A percentile compares a stretch with the other conserved stretches of the same genome.
Evolutionary conservation across 2,888 invertebrate genomes (phyloP).

Genomic region (Megamerina dolium): DNA sequence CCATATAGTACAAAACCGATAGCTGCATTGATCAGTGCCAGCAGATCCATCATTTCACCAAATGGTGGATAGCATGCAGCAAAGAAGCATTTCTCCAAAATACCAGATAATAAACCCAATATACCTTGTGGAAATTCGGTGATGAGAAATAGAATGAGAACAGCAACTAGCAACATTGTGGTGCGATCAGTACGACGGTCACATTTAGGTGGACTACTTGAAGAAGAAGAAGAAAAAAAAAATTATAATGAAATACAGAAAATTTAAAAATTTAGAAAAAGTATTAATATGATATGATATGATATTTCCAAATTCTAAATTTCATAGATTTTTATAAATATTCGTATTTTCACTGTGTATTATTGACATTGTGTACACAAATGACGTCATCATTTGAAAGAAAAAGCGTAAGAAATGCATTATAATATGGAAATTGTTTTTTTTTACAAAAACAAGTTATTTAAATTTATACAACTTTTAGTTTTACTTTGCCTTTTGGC

Average conservation of each 20-base stretch:
- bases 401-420: too few species aligned
- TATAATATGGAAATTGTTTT: too few species aligned
- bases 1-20: constrained; percentile 93
- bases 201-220: constrained; percentile 50
- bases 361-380: too few species aligned
- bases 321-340: too few species aligned
- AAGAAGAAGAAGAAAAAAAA: background rate
- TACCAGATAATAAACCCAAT: constrained; percentile 64
- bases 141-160: constrained; percentile 75
- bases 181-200: constrained; percentile 79
- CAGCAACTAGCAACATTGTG: constrained; percentile 82
- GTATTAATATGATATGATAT: too few species aligned
- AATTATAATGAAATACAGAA: background rate
- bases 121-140: constrained; percentile 85
- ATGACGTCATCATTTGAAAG: too few species aligned
- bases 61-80: constrained; percentile 71
- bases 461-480: too few species aligned
- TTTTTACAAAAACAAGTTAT: too few species aligned
- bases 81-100: constrained; percentile 67
- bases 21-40: constrained; percentile 85
- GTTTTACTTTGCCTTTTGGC: too few species aligned
- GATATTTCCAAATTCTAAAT: too few species aligned
- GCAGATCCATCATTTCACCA: constrained; percentile 82
- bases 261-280: background rate
- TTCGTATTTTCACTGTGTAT: too few species aligned